Conservation (phyloP, 2,888 invertebrate genomes). For the Leucozona laternaria region DNA sequence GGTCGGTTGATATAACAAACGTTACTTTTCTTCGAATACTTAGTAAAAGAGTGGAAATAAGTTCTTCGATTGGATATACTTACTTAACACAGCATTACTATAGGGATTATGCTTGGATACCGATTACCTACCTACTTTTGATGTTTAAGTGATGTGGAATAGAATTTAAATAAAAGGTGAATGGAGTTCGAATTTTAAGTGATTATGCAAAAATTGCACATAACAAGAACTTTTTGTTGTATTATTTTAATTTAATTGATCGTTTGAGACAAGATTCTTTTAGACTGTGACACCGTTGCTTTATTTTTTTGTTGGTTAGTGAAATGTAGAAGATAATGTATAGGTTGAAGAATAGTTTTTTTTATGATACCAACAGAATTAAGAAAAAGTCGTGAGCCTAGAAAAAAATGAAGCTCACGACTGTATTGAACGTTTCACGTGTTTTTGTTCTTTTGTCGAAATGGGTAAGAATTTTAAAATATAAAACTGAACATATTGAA, state of each 20-base stretch:
- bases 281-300: background rate
- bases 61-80: slow-evolving; percentile 12
- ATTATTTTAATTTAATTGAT: slow-evolving; percentile 5
- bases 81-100: background rate
- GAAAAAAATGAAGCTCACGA: background rate
- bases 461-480: background rate
- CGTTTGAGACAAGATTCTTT: background rate
- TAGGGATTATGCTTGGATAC: slow-evolving; percentile 20
- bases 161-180: slow-evolving; percentile 71
- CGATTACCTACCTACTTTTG: slow-evolving; percentile 13
- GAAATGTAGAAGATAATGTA: background rate
- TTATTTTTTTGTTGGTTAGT: background rate
- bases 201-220: slow-evolving; percentile 26
- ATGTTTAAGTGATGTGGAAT: slow-evolving; percentile 52
- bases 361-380: background rate
- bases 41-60: slow-evolving; percentile 34
- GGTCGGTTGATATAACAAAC: slow-evolving; percentile 61
- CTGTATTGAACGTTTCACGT: background rate
- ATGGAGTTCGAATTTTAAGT: slow-evolving; percentile 38
- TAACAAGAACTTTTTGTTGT: background rate
- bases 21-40: slow-evolving; percentile 28
- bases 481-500: background rate
- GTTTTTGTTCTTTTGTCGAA: background rate
- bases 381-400: background rate
- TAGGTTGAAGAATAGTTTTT: background rate